These are phyloP conservation scores for Sinodicranocentrus sp. DNA, from an alignment of 2,888 invertebrate species.

Conservation along the genomic window DNA sequence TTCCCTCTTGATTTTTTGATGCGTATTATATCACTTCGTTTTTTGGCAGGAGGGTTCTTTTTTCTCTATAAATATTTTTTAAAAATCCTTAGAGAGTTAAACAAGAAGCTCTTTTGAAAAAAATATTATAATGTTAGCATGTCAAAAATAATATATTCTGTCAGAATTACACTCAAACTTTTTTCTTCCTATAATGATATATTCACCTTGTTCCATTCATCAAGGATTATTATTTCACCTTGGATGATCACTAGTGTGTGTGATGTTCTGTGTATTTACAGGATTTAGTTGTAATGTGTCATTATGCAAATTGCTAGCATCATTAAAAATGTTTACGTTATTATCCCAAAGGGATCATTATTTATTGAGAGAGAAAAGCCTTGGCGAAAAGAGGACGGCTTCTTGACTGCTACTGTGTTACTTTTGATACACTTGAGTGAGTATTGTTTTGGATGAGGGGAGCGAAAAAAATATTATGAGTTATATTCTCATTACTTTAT, in stretches of 20 bases:
- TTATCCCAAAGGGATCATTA: not conserved
- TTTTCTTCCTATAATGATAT: too few species aligned
- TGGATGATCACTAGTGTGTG: not conserved
- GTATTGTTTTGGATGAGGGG: too few species aligned
- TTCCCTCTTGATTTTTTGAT: slow-evolving; percentile 1
- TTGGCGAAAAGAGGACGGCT: not conserved
- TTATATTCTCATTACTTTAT: too few species aligned
- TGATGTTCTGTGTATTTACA: not conserved
- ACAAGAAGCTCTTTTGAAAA: too few species aligned
- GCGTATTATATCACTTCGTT: not conserved
- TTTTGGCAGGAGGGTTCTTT: not conserved
- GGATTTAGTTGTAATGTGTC: slow-evolving; percentile 8
- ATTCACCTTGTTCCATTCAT: not conserved
- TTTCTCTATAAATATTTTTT: not conserved
- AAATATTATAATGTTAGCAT: too few species aligned
- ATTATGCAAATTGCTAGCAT: slow-evolving; percentile 31
- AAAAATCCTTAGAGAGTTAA: not conserved
- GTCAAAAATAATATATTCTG: too few species aligned
- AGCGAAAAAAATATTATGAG: too few species aligned
- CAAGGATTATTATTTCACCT: slow-evolving; percentile 14
- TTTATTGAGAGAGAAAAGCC: not conserved
- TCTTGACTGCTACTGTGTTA: not conserved
- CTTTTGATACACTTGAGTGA: too few species aligned
- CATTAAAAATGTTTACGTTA: slow-evolving; percentile 22
- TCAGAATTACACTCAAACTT: too few species aligned